Evolutionary conservation across 2,888 invertebrate genomes (phyloP).

Genomic region (Temnothorax unifasciatus): DNA sequence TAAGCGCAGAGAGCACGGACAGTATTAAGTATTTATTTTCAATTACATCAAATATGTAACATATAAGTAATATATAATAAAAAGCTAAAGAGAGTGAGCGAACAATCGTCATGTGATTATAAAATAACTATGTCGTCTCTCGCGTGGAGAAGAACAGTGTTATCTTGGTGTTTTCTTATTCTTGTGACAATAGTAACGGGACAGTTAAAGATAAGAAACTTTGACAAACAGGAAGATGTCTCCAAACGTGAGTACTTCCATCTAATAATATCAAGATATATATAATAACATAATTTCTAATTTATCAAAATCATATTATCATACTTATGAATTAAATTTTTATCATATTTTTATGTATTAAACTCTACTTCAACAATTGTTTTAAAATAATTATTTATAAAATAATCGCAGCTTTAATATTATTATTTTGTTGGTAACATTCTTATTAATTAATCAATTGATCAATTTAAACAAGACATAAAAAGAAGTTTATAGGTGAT

Average conservation of each 20-base stretch:
- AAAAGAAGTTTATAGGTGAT: not conserved
- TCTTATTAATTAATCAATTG: not conserved
- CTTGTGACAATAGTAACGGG: constrained; percentile 6
- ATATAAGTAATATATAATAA: not conserved
- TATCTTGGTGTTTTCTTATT: not conserved
- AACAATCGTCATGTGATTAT: not conserved
- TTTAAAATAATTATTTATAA: not conserved
- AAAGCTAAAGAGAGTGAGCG: not conserved
- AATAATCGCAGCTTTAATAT: not conserved
- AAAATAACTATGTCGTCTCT: constrained; percentile 16
- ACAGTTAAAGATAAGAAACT: not conserved
- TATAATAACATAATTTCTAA: not conserved
- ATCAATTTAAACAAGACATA: not conserved
- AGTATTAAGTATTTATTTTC: constrained; percentile 4
- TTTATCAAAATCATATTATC: not conserved
- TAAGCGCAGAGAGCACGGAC: not conserved
- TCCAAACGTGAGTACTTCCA: not conserved
- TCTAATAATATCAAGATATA: not conserved
- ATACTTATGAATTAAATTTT: not conserved
- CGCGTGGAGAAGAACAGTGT: not conserved
- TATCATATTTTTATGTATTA: not conserved
- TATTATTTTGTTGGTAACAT: not conserved
- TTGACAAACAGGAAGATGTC: not conserved
- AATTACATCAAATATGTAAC: not conserved
- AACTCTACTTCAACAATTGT: not conserved